Evolutionary conservation across 2,113 vertebrate genomes (phyloP).

Genomic region (Empidonax traillii): DNA sequence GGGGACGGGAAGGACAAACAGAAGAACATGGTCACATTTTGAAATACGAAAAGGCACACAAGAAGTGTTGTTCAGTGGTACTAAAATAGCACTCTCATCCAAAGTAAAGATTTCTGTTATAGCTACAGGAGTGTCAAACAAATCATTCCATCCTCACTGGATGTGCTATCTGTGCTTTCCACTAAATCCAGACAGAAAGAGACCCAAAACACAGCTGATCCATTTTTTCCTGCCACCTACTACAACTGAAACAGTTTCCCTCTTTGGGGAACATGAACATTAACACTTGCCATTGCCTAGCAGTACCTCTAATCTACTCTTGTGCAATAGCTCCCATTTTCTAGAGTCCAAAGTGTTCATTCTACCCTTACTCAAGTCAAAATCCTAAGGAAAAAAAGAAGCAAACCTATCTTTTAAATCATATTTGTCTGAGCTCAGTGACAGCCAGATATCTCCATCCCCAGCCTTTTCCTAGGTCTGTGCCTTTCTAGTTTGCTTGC

Average conservation of each 20-base stretch:
- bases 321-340: background rate
- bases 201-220: conserved; percentile 46
- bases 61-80: background rate
- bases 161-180: conserved; percentile 24
- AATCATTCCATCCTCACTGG: conserved; percentile 17
- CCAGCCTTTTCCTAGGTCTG: background rate
- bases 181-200: conserved; percentile 35
- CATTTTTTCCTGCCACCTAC: conserved; percentile 51
- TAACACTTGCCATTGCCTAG: background rate
- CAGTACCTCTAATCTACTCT: background rate
- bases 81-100: conserved; percentile 15
- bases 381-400: background rate
- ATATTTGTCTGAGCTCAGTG: background rate
- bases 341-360: background rate
- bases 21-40: background rate
- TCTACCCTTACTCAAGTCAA: background rate
- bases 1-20: background rate
- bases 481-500: background rate
- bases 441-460: background rate
- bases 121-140: conserved; percentile 33
- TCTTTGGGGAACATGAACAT: background rate
- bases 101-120: conserved; percentile 7
- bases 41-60: background rate
- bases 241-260: background rate
- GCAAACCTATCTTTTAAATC: background rate